Evolutionary conservation across 53 echinoderm and acorn worm genomes (phyloP).

Genomic region (Paracentrotus lividus): DNA sequence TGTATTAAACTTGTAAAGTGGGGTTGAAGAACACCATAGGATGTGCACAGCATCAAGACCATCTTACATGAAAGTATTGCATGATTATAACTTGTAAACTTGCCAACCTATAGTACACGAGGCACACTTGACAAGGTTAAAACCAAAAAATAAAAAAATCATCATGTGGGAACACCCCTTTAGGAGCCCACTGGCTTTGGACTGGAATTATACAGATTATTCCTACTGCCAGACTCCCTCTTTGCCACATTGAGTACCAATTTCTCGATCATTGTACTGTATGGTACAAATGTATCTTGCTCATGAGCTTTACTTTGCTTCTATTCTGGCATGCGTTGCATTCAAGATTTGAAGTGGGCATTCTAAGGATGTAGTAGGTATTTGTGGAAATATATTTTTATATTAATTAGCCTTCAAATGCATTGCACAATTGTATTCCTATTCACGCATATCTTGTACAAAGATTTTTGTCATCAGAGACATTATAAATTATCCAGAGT

Average conservation of each 20-base stretch:
- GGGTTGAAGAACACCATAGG: too few relatives aligned
- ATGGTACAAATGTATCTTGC: conserved; percentile 6
- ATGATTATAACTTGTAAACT: too few relatives aligned
- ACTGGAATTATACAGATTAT: not conserved
- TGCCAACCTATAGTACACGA: too few relatives aligned
- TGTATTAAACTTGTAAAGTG: too few relatives aligned
- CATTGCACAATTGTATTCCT: not conserved
- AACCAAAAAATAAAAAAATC: too few relatives aligned
- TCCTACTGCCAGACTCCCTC: not conserved
- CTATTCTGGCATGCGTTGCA: not conserved
- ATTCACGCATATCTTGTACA: not conserved
- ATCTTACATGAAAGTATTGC: too few relatives aligned
- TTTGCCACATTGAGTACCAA: not conserved
- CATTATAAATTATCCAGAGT: not conserved
- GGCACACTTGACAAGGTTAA: too few relatives aligned
- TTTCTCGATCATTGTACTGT: not conserved
- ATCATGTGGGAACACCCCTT: too few relatives aligned
- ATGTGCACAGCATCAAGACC: too few relatives aligned
- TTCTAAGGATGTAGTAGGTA: conserved; percentile 1
- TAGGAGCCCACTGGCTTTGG: too few relatives aligned
- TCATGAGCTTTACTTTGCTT: not conserved
- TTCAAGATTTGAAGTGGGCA: not conserved
- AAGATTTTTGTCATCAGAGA: not conserved
- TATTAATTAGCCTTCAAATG: not conserved
- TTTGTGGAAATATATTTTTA: conserved; percentile 34